Evolutionary conservation across 2,113 vertebrate genomes (phyloP).

Genomic region (Macrotis lagotis): DNA sequence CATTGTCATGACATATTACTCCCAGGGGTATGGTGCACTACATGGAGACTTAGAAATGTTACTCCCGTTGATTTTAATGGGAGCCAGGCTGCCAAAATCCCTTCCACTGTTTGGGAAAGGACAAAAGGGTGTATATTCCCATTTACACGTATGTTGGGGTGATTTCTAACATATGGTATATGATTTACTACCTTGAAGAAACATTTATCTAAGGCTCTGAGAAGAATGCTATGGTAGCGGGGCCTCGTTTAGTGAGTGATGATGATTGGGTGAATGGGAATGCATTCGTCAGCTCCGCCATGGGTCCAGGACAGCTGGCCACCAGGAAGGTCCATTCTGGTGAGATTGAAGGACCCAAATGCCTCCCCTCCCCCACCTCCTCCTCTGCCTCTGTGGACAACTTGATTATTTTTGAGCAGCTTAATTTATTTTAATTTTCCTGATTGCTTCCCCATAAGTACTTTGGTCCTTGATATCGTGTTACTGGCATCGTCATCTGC

Average conservation of each 20-base stretch:
- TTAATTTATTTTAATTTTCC: slow-evolving; percentile 53
- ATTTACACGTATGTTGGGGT: slow-evolving; percentile 58
- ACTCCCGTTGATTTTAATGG: slow-evolving; percentile 49
- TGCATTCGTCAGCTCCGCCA: slow-evolving; percentile 61
- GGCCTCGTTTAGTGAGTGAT: slow-evolving; percentile 52
- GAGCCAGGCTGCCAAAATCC: slow-evolving; percentile 61
- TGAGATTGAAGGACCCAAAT: slow-evolving; percentile 43
- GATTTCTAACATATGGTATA: slow-evolving; percentile 72
- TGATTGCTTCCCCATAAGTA: slow-evolving; percentile 60
- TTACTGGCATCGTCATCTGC: not conserved
- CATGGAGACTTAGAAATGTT: slow-evolving; percentile 55
- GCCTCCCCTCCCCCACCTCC: not conserved
- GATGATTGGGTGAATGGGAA: slow-evolving; percentile 73
- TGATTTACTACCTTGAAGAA: slow-evolving; percentile 76
- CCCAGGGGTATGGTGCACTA: slow-evolving; percentile 32
- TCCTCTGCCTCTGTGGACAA: slow-evolving; percentile 54
- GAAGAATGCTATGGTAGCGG: slow-evolving; percentile 48
- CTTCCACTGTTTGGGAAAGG: slow-evolving; percentile 63
- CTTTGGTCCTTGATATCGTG: slow-evolving; percentile 50
- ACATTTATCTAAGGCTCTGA: slow-evolving; percentile 72
- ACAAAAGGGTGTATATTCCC: slow-evolving; percentile 38
- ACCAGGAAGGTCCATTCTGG: slow-evolving; percentile 56
- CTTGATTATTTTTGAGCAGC: slow-evolving; percentile 65
- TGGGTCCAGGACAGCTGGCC: slow-evolving; percentile 63
- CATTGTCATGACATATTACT: slow-evolving; percentile 59